phyloP scores from a whole-genome alignment of 2,888 invertebrate genomes.

The Sericinus montela region DNA sequence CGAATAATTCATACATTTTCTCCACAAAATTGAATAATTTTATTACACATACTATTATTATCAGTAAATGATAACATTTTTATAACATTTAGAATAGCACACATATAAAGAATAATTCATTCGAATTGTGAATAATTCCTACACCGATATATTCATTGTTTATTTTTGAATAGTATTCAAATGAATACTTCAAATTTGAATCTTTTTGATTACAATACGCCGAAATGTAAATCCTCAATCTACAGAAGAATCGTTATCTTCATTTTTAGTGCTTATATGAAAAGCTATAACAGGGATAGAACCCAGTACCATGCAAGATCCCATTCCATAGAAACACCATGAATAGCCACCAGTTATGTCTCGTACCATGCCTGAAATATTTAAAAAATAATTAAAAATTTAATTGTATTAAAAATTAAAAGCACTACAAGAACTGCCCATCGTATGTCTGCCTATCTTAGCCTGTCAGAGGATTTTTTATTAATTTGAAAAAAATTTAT shows the following conservation, averaged over 20 bases:
- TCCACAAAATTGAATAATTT: neutral
- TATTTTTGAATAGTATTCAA: neutral
- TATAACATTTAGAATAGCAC: constrained; percentile 9
- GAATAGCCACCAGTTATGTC: constrained; percentile 86
- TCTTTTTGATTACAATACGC: neutral
- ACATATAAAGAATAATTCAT: neutral
- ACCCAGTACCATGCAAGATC: constrained; percentile 86
- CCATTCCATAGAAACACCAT: constrained; percentile 87
- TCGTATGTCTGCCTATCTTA: too few relatives aligned
- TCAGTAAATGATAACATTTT: constrained; percentile 1
- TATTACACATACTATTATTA: neutral
- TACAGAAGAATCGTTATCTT: constrained; percentile 57
- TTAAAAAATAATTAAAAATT: too few relatives aligned
- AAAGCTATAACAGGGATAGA: constrained; percentile 81
- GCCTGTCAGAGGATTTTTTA: too few relatives aligned
- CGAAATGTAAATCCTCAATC: constrained; percentile 38
- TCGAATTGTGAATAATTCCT: neutral
- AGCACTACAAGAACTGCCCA: too few relatives aligned
- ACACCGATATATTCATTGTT: neutral
- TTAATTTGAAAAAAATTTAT: too few relatives aligned
- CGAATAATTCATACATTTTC: constrained; percentile 1
- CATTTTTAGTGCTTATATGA: constrained; percentile 60
- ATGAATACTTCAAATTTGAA: neutral
- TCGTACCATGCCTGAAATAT: constrained; percentile 74
- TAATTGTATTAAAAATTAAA: too few relatives aligned